These are phyloP conservation scores for Sitobion miscanthi DNA, from an alignment of 1,140 invertebrate genomes.

Conservation along the genomic window DNA sequence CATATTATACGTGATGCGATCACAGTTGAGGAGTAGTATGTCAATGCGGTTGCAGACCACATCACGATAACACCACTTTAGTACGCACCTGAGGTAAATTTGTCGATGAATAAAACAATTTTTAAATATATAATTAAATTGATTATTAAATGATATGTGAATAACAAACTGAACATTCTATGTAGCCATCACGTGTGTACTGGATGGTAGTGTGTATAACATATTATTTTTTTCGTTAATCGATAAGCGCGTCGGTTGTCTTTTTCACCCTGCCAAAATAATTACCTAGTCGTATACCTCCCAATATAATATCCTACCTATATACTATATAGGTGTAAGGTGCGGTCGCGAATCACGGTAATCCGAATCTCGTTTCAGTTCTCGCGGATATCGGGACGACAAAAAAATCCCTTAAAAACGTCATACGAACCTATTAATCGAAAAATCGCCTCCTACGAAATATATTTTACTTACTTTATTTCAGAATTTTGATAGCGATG, in stretches of 20 bases:
- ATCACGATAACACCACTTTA: too few species aligned
- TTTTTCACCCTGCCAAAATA: conserved; percentile 2
- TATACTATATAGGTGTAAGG: background rate
- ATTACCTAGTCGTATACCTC: background rate
- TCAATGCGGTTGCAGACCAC: too few species aligned
- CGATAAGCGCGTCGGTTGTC: background rate
- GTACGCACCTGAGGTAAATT: too few species aligned
- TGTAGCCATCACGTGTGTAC: background rate
- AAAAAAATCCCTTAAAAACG: background rate
- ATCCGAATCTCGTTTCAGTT: background rate
- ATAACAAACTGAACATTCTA: too few species aligned
- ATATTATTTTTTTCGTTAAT: background rate
- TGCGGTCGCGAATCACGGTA: background rate
- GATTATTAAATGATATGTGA: too few species aligned
- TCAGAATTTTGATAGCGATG: background rate
- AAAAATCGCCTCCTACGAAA: background rate
- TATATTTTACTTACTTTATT: background rate
- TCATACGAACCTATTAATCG: background rate
- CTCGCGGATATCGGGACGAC: background rate
- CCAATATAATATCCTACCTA: background rate
- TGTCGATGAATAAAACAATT: too few species aligned
- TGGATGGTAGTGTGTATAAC: background rate
- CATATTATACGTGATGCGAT: too few species aligned
- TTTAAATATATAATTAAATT: too few species aligned
- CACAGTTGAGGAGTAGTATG: too few species aligned